phyloP scores from a whole-genome alignment of 2,113 vertebrate species.

The Bubo bubo region DNA sequence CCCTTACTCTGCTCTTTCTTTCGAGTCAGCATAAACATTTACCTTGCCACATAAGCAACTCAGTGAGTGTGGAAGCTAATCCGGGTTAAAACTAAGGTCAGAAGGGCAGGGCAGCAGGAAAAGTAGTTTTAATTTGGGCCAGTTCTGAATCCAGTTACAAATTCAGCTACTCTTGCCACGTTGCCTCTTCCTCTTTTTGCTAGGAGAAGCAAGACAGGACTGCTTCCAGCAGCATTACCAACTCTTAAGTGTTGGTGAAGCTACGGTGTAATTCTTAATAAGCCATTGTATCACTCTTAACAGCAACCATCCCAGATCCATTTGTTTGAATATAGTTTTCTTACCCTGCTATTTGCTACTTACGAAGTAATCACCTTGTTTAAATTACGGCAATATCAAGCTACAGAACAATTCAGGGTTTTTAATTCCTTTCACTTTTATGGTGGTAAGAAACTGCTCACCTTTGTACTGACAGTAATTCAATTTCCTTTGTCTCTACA shows the following conservation, averaged over 20 bases:
- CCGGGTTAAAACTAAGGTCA: neutral
- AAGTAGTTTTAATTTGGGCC: neutral
- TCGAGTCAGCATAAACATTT: constrained; percentile 7
- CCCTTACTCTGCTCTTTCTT: neutral
- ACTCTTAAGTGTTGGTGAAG: neutral
- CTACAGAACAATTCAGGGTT: neutral
- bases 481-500: neutral
- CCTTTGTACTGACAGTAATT: neutral
- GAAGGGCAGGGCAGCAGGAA: neutral
- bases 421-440: neutral
- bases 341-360: neutral
- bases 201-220: neutral
- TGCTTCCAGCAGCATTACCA: neutral
- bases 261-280: neutral
- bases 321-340: neutral
- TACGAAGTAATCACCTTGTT: neutral
- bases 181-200: neutral
- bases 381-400: neutral
- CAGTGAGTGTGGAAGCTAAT: neutral
- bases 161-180: neutral
- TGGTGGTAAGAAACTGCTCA: neutral
- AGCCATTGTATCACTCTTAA: neutral
- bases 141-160: neutral
- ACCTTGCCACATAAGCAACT: neutral
- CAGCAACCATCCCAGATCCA: neutral